Evolutionary conservation across 2,888 invertebrate species (phyloP).

Genomic region (Campopleginae sp.): DNA sequence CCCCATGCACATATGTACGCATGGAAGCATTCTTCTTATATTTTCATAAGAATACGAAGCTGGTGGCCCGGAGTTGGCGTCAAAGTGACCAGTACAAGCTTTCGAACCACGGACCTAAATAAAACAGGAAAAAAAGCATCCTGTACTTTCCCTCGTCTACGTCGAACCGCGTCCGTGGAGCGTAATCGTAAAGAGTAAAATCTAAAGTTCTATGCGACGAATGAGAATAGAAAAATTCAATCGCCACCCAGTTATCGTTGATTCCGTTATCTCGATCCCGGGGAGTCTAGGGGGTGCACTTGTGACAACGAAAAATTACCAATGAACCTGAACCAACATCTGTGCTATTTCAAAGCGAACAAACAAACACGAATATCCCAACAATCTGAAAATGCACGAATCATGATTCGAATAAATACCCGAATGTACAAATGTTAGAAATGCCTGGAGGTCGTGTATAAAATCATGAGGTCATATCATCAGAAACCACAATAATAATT

Average conservation of each 20-base stretch:
- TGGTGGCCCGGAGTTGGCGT: slow-evolving; percentile 16
- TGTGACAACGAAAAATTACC: no score
- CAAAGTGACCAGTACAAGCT: slow-evolving; percentile 37
- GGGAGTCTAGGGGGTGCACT: no score
- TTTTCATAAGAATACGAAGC: background rate
- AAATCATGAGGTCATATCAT: no score
- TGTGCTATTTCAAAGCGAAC: no score
- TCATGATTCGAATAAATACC: no score
- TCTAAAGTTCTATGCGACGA: background rate
- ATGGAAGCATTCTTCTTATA: background rate
- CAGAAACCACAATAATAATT: no score
- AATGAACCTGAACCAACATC: no score
- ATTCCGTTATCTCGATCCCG: background rate
- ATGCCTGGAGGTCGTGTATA: no score
- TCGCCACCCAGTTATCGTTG: background rate
- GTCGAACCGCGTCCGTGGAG: slow-evolving; percentile 10
- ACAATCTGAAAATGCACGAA: no score
- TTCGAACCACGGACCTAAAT: slow-evolving; percentile 1
- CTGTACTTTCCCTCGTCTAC: slow-evolving; percentile 12
- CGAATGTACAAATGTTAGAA: no score
- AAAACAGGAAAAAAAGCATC: slow-evolving; percentile 6
- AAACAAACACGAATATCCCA: no score
- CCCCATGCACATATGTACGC: slow-evolving; percentile 1
- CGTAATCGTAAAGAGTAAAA: background rate
- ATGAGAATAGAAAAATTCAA: background rate